Conservation (phyloP, 2,888 invertebrate genomes). For the Macrosoma leucophasiata region DNA sequence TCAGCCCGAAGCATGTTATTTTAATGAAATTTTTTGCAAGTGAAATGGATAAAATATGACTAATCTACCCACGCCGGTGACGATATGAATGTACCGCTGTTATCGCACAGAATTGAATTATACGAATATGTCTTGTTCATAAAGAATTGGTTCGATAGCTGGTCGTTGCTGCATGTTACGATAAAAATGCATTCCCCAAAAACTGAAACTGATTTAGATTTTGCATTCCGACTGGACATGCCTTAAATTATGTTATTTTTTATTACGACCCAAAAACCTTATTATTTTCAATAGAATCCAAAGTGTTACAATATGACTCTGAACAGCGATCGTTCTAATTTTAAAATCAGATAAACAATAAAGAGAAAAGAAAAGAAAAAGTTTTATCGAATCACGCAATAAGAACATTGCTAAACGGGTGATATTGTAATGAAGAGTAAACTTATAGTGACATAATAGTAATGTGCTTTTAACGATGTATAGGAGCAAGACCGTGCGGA, state of each 20-base stretch:
- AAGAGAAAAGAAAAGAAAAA: no score
- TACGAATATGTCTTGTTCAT: conserved; percentile 43
- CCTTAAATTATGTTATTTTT: conserved; percentile 34
- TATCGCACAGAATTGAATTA: conserved; percentile 43
- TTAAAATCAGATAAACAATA: conserved; percentile 2
- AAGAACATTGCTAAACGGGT: conserved; percentile 33
- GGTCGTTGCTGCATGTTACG: conserved; percentile 66
- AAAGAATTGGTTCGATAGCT: conserved; percentile 45
- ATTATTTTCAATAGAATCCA: conserved; percentile 11
- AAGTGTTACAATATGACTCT: conserved; percentile 17
- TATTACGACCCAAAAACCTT: conserved; percentile 15
- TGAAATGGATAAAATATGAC: conserved; percentile 32
- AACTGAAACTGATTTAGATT: conserved; percentile 46
- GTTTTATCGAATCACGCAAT: no score
- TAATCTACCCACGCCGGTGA: conserved; percentile 17
- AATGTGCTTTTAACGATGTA: conserved; percentile 21
- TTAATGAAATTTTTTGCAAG: conserved; percentile 51
- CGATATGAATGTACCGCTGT: conserved; percentile 48
- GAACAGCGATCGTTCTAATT: neutral
- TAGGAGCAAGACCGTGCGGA: conserved; percentile 69
- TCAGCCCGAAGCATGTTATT: conserved; percentile 71
- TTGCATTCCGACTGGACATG: conserved; percentile 34
- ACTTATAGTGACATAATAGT: neutral
- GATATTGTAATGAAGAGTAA: conserved; percentile 5
- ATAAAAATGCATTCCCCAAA: conserved; percentile 55